These are phyloP conservation scores for Gymnogyps californianus DNA, from an alignment of 2,113 vertebrate genomes.

Conservation along the genomic window DNA sequence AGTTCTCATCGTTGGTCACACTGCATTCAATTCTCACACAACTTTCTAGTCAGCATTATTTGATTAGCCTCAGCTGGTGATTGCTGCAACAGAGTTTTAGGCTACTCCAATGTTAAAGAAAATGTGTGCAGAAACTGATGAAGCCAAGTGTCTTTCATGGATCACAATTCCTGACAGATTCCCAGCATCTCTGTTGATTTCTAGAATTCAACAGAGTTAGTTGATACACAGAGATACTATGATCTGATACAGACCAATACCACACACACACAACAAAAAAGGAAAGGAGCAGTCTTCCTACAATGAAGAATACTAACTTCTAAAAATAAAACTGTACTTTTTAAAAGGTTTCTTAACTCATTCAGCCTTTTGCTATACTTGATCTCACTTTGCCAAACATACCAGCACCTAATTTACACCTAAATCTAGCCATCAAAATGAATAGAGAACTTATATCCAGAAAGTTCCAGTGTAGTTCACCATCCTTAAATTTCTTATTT, in stretches of 20 bases:
- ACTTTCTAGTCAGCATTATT: not conserved
- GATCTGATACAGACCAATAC: not conserved
- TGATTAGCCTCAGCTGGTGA: not conserved
- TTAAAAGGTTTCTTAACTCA: not conserved
- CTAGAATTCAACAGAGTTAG: not conserved
- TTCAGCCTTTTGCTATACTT: not conserved
- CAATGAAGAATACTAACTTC: not conserved
- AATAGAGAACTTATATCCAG: not conserved
- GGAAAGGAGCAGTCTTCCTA: not conserved
- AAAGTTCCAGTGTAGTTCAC: not conserved
- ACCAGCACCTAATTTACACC: not conserved
- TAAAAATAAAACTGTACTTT: not conserved
- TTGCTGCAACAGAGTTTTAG: not conserved
- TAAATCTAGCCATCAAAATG: not conserved
- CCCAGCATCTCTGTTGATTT: not conserved
- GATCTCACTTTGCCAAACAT: not conserved
- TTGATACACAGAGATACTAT: not conserved
- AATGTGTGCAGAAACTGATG: not conserved
- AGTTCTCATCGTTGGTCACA: not conserved
- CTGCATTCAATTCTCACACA: not conserved
- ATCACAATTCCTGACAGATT: not conserved
- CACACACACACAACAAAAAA: not conserved
- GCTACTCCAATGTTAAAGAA: not conserved
- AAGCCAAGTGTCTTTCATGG: not conserved
- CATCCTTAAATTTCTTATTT: not conserved